These are phyloP conservation scores for Aethes cnicana DNA, from an alignment of 2,888 invertebrate species.

Conservation along the genomic window DNA sequence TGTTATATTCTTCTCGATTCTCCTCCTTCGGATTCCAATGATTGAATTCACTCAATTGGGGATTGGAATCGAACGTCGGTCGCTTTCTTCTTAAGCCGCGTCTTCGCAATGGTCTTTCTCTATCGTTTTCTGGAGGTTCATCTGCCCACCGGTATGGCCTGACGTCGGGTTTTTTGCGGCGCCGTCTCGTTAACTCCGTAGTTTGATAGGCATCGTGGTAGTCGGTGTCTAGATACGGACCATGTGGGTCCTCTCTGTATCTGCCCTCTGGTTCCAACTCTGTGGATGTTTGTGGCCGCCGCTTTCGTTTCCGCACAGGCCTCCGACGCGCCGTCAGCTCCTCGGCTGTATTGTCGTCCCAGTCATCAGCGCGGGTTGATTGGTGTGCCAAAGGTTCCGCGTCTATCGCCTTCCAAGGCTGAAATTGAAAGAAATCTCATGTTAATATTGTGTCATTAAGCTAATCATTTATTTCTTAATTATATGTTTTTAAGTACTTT, in stretches of 20 bases:
- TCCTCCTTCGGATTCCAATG: constrained; percentile 36
- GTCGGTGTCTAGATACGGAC: constrained; percentile 47
- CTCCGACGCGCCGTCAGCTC: constrained; percentile 69
- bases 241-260: constrained; percentile 46
- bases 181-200: constrained; percentile 53
- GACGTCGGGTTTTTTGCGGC: constrained; percentile 58
- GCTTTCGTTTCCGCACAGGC: constrained; percentile 82
- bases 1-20: constrained; percentile 34
- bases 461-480: no score
- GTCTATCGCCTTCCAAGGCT: constrained; percentile 79
- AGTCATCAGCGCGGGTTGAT: constrained; percentile 47
- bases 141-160: constrained; percentile 63
- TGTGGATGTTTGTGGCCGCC: constrained; percentile 73
- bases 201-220: constrained; percentile 41
- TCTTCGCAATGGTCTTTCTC: constrained; percentile 57
- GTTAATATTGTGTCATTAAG: no score
- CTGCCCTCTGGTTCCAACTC: constrained; percentile 49
- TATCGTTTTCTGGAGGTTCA: constrained; percentile 51
- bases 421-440: constrained; percentile 48
- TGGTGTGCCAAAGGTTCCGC: constrained; percentile 50
- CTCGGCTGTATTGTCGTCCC: constrained; percentile 59
- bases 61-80: constrained; percentile 49
- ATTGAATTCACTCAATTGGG: constrained; percentile 54
- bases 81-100: constrained; percentile 61
- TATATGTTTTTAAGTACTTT: not conserved